Evolutionary conservation across 2,797 vertebrate genomes (phyloP), one percentile per base, ranked within the genome.

Genomic region (Gadopsis marmoratus): DNA sequence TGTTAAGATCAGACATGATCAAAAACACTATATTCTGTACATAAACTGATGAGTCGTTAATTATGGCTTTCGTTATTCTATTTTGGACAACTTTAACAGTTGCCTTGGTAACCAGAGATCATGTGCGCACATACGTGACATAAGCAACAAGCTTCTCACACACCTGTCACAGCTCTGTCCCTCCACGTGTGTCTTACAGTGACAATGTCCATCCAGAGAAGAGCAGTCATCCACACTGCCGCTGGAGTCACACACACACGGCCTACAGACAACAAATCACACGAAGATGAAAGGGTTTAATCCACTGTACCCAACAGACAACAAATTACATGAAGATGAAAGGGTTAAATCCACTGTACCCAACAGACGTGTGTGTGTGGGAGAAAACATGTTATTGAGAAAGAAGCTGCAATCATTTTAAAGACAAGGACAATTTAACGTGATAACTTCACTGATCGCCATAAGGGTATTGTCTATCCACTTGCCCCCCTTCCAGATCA

Each of bases 161-260:
- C 71, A 99, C 97, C 96, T 97, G 95, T 96, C 94, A 82, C 97
- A 99, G 76, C 91, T 68, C 21, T 94, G 91, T 12, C 97, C 97
- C 89, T 99, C 97, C 81, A 96, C 97, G 4, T 95, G 96, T 11
- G 86, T 70, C 80, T 96, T 98, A 91, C 98, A 99, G 84, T 83
- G 83, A 71, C 98, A 99, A 1, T 47, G 92, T 61, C 98, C 98
- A 0, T 96, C 96, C 91, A 78, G 87, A 51, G 95, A 86, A 51
- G 96, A 95, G 8, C 98, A 99, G 69, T 89, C 67, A 19, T 91
- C 96, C 80, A 95, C 79, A 1, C 94, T 97, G 56, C 98, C 98
- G 0, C 84, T 88, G 0, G 91, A 86, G 79, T 95, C 76, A 8
- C 98, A 99, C 31, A 88, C 65, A 23, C 98, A 99, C 6, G 92